These are phyloP conservation scores for Rhynchotus rufescens DNA, from an alignment of 2,797 vertebrate genomes.

Conservation along the genomic window DNA sequence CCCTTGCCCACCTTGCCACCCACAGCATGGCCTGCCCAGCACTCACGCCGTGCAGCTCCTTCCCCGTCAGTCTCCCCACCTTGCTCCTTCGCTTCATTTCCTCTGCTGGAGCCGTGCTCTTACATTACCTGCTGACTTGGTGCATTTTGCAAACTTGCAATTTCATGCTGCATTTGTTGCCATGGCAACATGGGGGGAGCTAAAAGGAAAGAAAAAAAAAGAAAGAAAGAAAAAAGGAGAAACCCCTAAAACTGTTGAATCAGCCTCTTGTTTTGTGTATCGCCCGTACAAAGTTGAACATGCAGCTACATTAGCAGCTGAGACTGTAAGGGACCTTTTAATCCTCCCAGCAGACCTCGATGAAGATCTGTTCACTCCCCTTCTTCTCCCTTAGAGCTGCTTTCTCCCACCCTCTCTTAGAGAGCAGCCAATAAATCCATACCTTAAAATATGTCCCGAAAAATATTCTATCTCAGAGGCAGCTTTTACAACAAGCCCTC, in stretches of 20 bases:
- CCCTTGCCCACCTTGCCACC: too few species aligned
- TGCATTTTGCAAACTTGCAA: conserved; percentile 55
- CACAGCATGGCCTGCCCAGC: too few species aligned
- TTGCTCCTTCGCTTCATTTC: neutral
- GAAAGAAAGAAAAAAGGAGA: neutral
- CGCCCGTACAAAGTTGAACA: neutral
- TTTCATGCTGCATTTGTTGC: conserved; percentile 65
- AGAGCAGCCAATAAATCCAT: neutral
- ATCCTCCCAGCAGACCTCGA: rapidly evolving
- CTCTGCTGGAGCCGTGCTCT: neutral
- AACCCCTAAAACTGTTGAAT: neutral
- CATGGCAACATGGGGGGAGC: neutral
- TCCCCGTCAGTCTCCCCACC: neutral
- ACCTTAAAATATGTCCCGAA: neutral
- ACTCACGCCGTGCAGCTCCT: neutral
- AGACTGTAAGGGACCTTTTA: neutral
- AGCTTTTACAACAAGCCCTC: neutral
- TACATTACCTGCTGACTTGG: neutral
- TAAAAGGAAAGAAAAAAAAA: neutral
- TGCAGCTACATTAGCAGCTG: neutral
- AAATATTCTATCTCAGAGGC: neutral
- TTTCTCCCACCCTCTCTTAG: neutral
- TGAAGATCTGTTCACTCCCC: rapidly evolving
- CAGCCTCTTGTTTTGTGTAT: neutral
- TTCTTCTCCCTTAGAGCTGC: neutral